Evolutionary conservation across 2,113 vertebrate genomes (phyloP), one percentile per base, ranked within the genome.

Genomic region (Myrmophylax atrothorax): DNA sequence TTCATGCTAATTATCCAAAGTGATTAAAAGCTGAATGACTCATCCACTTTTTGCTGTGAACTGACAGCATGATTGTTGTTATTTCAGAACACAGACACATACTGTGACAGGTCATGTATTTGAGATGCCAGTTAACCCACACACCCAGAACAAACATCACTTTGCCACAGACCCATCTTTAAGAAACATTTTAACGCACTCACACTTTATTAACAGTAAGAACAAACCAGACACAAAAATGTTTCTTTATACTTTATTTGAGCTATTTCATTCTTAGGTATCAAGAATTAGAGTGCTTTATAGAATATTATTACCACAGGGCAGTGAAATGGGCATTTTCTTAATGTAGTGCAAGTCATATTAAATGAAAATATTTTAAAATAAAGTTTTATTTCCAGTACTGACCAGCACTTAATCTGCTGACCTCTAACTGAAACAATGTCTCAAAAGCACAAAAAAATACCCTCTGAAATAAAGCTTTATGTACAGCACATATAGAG

Each of bases 401-500:
- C 87, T 52, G 67, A 98, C 64, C 97, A 97, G 97, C 96, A 95
- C 72, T 93, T 86, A 42, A 89, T 62, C 86, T 68, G 96, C 87
- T 93, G 94, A 95, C 79, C 90, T 91, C 31, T 40, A 81, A 96
- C 94, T 92, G 91, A 93, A 95, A 96, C 93, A 77, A 67, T 42
- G 80, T 72, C 55, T 92, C 63, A 70, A 77, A 96, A 89, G 75
- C 96, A 96, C 97, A 97, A 96, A 96, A 91, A 97, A 97, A 97
- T 89, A 94, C 72, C 47, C 79, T 93, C 96, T 96, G 96, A 97
- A 97, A 97, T 96, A 97, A 98, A 97, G 98, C 98, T 97, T 97
- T 98, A 98, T 98, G 74, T 98, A 98, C 98, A 98, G 98, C 98
- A 97, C 92, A 97, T 75, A 94, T 83, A 98, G 98, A 98, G 98